Evolutionary conservation across 1,140 invertebrate genomes (phyloP).

Genomic region (Micrasema minimum): DNA sequence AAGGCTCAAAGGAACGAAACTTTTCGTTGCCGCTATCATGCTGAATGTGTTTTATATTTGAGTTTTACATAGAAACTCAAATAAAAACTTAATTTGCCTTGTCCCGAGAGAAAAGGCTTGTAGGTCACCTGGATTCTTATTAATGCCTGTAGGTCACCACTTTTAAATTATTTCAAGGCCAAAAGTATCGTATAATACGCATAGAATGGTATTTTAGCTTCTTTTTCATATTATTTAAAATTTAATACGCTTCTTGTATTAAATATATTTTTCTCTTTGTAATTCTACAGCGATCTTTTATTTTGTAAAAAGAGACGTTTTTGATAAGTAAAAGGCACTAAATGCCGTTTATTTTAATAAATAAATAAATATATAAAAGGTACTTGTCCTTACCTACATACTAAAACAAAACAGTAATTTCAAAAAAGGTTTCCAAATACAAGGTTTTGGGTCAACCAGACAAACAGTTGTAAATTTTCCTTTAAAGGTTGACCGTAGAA

Average conservation of each 20-base stretch:
- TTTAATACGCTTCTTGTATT: no score
- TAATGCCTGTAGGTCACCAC: no score
- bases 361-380: no score
- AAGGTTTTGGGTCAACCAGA: constrained; percentile 50
- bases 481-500: neutral
- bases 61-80: constrained; percentile 48
- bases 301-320: no score
- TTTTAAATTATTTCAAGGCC: no score
- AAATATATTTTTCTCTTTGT: no score
- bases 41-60: constrained; percentile 41
- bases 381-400: constrained; percentile 45
- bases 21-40: constrained; percentile 26
- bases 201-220: no score
- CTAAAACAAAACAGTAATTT: constrained; percentile 50
- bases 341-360: no score
- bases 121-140: constrained; percentile 46
- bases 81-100: constrained; percentile 42
- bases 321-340: no score
- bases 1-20: constrained; percentile 35
- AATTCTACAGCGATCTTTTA: no score
- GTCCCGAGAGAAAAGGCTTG: constrained; percentile 31
- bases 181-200: no score
- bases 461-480: constrained; percentile 51
- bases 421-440: constrained; percentile 49
- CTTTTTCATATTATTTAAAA: no score